Conservation (phyloP, 2,888 invertebrate genomes). For the Dasysyrphus tricinctus region DNA sequence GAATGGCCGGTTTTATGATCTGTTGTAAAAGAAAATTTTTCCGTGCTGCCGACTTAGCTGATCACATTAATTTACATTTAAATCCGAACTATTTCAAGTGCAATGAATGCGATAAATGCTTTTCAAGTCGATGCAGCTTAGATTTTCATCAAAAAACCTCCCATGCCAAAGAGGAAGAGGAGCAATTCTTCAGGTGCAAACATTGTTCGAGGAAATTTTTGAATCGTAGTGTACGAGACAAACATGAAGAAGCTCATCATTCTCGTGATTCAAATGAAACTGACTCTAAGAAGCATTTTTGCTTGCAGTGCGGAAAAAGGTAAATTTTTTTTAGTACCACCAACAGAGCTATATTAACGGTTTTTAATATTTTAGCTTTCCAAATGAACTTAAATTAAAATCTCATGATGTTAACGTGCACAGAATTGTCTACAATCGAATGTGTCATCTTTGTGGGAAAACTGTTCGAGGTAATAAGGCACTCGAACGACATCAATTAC, state of each 20-base stretch:
- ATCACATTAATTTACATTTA: slow-evolving; percentile 77
- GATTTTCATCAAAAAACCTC: slow-evolving; percentile 47
- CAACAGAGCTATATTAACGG: not conserved
- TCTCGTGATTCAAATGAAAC: not conserved
- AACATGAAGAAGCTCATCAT: slow-evolving; percentile 34
- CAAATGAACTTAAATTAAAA: slow-evolving; percentile 50
- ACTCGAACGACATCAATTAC: slow-evolving; percentile 45
- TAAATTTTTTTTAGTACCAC: not conserved
- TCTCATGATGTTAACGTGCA: slow-evolving; percentile 59
- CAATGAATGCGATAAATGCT: slow-evolving; percentile 43
- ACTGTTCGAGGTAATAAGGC: slow-evolving; percentile 59
- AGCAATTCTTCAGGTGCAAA: slow-evolving; percentile 43
- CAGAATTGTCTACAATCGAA: slow-evolving; percentile 39
- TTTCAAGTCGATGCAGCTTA: slow-evolving; percentile 57
- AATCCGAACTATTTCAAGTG: slow-evolving; percentile 77
- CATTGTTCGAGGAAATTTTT: slow-evolving; percentile 42
- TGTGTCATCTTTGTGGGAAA: slow-evolving; percentile 60
- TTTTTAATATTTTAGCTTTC: slow-evolving; percentile 25
- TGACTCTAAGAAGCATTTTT: not conserved
- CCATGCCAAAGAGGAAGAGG: slow-evolving; percentile 52
- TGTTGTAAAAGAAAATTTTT: slow-evolving; percentile 77
- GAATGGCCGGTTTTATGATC: slow-evolving; percentile 68
- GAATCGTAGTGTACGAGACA: slow-evolving; percentile 7
- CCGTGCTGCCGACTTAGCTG: slow-evolving; percentile 73
- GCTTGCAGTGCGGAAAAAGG: slow-evolving; percentile 52